These are phyloP conservation scores for Hippopotamus amphibius DNA, from an alignment of 2,113 vertebrate genomes.

Conservation along the genomic window DNA sequence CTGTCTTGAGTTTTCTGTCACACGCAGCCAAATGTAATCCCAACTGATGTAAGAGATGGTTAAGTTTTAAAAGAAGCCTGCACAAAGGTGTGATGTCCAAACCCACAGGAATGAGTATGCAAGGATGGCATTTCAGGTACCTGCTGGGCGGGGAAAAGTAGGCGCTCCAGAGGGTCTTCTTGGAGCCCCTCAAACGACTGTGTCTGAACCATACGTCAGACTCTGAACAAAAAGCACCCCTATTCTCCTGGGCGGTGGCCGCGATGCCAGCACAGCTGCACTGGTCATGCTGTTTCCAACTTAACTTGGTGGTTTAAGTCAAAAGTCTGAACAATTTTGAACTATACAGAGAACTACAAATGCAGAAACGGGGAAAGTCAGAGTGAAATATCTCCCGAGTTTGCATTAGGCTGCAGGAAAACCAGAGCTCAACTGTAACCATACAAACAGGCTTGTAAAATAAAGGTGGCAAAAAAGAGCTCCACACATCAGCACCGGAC, in stretches of 20 bases:
- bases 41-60: too few species aligned
- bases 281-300: background rate
- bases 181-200: rapidly evolving
- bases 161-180: background rate
- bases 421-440: background rate
- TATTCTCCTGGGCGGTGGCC: rapidly evolving
- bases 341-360: too few species aligned
- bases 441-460: background rate
- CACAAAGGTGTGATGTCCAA: rapidly evolving
- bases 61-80: background rate
- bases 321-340: background rate
- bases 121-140: background rate
- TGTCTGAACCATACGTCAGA: too few species aligned
- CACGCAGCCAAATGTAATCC: background rate
- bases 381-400: background rate
- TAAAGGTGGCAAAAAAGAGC: rapidly evolving
- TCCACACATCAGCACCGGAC: rapidly evolving
- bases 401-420: background rate
- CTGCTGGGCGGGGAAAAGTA: background rate
- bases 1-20: background rate
- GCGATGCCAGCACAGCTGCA: background rate
- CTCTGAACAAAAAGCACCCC: background rate
- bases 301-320: background rate
- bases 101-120: background rate
- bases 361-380: background rate